A percentile compares a stretch with the other conserved stretches of the same genome.
phyloP scores from a whole-genome alignment of 2,888 invertebrate species.

The Nesidiocoris tenuis region DNA sequence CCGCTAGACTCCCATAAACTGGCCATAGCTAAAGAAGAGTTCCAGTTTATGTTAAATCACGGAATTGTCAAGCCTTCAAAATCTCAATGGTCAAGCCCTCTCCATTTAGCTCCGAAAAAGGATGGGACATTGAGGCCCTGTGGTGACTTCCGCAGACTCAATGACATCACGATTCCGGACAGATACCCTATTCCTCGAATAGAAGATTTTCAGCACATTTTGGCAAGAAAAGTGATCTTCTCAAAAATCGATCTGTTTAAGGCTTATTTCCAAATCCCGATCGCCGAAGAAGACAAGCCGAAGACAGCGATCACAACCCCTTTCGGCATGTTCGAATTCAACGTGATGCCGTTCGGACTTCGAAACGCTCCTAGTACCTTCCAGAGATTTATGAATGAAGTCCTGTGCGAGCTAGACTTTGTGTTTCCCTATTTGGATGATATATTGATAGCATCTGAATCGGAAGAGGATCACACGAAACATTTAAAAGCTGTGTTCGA shows the following conservation, averaged over 20 bases:
- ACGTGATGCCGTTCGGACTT: too few species aligned
- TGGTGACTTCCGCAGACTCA: constrained; percentile 54
- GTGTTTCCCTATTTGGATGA: constrained; percentile 52
- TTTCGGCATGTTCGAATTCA: too few species aligned
- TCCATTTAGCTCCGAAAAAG: constrained; percentile 50
- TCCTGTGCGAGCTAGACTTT: constrained; percentile 37
- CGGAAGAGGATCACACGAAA: too few species aligned
- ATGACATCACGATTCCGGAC: constrained; percentile 53
- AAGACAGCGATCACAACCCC: constrained; percentile 36
- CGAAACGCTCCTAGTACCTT: too few species aligned
- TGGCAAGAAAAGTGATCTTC: constrained; percentile 46
- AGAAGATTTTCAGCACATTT: constrained; percentile 51
- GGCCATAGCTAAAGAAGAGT: neutral
- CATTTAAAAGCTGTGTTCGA: too few species aligned
- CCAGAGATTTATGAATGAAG: too few species aligned
- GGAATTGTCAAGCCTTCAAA: constrained; percentile 51
- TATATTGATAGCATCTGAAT: constrained; percentile 51
- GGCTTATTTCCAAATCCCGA: constrained; percentile 35
- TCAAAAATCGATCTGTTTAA: constrained; percentile 42
- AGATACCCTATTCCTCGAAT: constrained; percentile 53
- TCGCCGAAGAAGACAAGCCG: constrained; percentile 8
- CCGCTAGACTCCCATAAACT: constrained; percentile 50
- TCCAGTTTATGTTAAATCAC: constrained; percentile 22
- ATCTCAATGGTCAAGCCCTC: constrained; percentile 41
- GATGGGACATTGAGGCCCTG: constrained; percentile 52